Conservation (phyloP, 2,888 invertebrate species). For the Hyposoter dolosus region DNA sequence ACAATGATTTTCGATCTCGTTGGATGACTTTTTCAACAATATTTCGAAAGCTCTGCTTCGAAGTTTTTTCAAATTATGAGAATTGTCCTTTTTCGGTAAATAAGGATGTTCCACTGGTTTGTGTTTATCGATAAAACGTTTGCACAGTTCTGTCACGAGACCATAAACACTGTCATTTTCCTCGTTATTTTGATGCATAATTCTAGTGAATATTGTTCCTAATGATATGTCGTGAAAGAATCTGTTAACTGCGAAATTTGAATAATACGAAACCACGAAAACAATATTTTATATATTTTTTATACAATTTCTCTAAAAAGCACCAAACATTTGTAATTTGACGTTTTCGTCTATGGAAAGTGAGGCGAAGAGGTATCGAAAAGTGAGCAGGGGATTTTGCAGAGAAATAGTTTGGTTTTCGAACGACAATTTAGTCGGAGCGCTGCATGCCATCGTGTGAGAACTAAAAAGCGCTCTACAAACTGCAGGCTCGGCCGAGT, state of each 20-base stretch:
- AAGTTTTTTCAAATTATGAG: constrained; percentile 73
- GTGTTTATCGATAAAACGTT: constrained; percentile 72
- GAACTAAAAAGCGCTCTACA: neutral
- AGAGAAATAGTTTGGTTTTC: neutral
- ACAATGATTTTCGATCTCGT: constrained; percentile 58
- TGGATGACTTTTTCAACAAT: constrained; percentile 77
- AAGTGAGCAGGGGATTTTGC: neutral
- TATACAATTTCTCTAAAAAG: neutral
- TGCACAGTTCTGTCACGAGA: constrained; percentile 78
- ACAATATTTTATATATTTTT: neutral
- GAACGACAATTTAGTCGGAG: neutral
- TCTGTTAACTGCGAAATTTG: neutral
- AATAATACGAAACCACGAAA: neutral
- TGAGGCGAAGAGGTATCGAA: neutral
- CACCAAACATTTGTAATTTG: constrained; percentile 8
- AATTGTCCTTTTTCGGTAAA: constrained; percentile 69
- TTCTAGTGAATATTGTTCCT: constrained; percentile 29
- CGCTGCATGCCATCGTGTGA: neutral
- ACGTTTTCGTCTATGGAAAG: constrained; percentile 6
- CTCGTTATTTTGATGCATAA: constrained; percentile 72
- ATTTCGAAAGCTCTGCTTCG: constrained; percentile 80
- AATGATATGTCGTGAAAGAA: neutral
- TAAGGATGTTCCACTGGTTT: constrained; percentile 65
- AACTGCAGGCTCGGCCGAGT: neutral
- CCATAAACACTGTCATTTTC: constrained; percentile 76